Percentiles rank a stretch among this genome's conserved stretches.
phyloP scores from a whole-genome alignment of 2,888 invertebrate species.

The Stenichneumon culpator region DNA sequence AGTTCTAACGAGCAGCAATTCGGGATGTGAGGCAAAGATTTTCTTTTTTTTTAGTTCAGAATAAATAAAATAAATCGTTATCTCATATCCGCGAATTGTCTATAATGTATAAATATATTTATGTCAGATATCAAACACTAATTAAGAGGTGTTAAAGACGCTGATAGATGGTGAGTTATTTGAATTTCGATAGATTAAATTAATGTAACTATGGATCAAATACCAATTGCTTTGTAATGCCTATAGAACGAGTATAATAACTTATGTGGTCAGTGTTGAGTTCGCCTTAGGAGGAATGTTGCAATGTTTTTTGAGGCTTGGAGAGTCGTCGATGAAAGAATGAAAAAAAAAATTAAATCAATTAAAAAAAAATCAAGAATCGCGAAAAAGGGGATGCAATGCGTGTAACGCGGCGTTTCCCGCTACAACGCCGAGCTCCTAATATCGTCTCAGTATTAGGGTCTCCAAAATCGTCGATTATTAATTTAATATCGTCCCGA shows the following conservation, averaged over 20 bases:
- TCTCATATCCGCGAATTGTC: conserved; percentile 45
- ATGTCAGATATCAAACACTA: conserved; percentile 60
- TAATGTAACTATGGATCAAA: conserved; percentile 52
- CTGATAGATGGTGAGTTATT: conserved; percentile 64
- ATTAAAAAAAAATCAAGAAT: conserved; percentile 26
- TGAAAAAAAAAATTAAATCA: conserved; percentile 32
- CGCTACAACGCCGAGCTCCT: conserved; percentile 15
- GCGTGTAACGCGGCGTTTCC: conserved; percentile 18
- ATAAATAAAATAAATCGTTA: conserved; percentile 35
- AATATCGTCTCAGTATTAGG: conserved; percentile 49
- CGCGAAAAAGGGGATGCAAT: not conserved
- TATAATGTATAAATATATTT: conserved; percentile 54
- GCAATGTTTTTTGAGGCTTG: conserved; percentile 58
- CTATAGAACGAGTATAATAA: conserved; percentile 60
- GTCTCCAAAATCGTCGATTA: conserved; percentile 31
- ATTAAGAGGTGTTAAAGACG: conserved; percentile 59
- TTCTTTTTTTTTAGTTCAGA: not conserved
- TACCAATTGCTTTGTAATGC: conserved; percentile 60
- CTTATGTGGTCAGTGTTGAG: conserved; percentile 67
- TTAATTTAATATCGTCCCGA: conserved; percentile 15
- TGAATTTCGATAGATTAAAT: conserved; percentile 60
- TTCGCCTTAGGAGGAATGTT: conserved; percentile 66
- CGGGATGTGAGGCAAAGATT: conserved; percentile 37
- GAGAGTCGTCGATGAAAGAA: not conserved
- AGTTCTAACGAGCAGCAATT: conserved; percentile 55